Conservation (phyloP, 2,888 invertebrate genomes). For the Gastracanthus pulcherrimus region DNA sequence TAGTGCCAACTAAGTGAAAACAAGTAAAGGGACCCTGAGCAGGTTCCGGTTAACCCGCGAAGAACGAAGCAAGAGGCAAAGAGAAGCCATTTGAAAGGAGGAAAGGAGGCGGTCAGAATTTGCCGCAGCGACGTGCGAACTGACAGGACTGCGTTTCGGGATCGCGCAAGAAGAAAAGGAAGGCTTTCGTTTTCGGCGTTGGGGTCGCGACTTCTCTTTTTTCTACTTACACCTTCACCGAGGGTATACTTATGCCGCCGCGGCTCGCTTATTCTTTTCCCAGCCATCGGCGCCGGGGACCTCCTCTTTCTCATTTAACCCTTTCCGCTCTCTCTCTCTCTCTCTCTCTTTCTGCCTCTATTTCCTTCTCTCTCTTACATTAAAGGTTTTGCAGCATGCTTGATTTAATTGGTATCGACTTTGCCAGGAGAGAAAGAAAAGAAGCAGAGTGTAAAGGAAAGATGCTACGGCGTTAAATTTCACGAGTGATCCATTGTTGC, state of each 20-base stretch:
- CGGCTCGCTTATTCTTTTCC: slow-evolving; percentile 70
- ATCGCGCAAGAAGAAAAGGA: slow-evolving; percentile 56
- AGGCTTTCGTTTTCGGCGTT: slow-evolving; percentile 67
- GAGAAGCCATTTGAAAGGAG: slow-evolving; percentile 44
- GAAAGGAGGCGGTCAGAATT: slow-evolving; percentile 13
- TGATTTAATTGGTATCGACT: slow-evolving; percentile 75
- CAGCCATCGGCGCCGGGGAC: slow-evolving; percentile 63
- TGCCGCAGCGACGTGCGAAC: slow-evolving; percentile 67
- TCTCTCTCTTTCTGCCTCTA: slow-evolving; percentile 58
- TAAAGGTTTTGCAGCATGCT: slow-evolving; percentile 66
- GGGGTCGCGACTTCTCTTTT: slow-evolving; percentile 56
- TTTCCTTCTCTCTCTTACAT: slow-evolving; percentile 66
- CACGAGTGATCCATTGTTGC: background rate
- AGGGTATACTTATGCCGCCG: slow-evolving; percentile 71
- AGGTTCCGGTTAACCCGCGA: too few relatives aligned
- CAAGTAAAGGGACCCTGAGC: background rate
- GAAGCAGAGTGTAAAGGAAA: background rate
- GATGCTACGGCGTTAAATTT: slow-evolving; percentile 13
- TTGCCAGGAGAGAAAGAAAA: slow-evolving; percentile 32
- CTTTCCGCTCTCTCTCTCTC: slow-evolving; percentile 50
- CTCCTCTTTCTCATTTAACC: slow-evolving; percentile 45
- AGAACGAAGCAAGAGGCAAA: slow-evolving; percentile 53
- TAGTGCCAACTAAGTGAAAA: slow-evolving; percentile 40
- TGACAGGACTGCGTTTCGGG: slow-evolving; percentile 66
- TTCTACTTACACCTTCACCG: slow-evolving; percentile 71